Evolutionary conservation across 2,888 invertebrate species (phyloP).

Genomic region (Phoronis australis): DNA sequence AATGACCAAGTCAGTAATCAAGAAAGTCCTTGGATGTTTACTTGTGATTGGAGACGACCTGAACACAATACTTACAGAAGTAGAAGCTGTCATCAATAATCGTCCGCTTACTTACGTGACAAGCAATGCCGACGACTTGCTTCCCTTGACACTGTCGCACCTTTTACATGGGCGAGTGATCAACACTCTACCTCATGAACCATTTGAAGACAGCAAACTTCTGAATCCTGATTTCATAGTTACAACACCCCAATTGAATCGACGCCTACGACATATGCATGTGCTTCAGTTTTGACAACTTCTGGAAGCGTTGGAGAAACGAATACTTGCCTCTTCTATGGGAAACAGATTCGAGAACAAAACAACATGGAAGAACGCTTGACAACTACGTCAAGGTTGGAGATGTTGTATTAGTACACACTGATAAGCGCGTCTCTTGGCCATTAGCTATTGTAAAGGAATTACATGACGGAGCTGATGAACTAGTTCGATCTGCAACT

Average conservation of each 20-base stretch:
- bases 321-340: too few species aligned
- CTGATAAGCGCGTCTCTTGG: too few species aligned
- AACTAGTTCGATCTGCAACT: too few species aligned
- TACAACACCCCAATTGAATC: not conserved
- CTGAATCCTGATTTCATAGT: not conserved
- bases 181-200: conserved; percentile 8
- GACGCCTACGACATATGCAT: not conserved
- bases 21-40: conserved; percentile 9
- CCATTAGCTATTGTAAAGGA: too few species aligned
- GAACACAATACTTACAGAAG: too few species aligned
- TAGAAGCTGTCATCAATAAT: too few species aligned
- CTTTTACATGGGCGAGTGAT: conserved; percentile 10
- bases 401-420: too few species aligned
- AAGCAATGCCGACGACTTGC: conserved; percentile 4
- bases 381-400: too few species aligned
- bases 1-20: conserved; percentile 9
- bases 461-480: too few species aligned
- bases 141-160: conserved; percentile 14
- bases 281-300: conserved; percentile 7
- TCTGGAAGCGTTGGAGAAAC: conserved; percentile 9
- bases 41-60: conserved; percentile 8
- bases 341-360: too few species aligned
- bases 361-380: too few species aligned
- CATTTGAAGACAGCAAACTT: not conserved
- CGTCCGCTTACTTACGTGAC: conserved; percentile 11